A percentile compares a stretch with the other conserved stretches of the same genome.
Conservation (phyloP, 2,113 vertebrate genomes). For the Pomatostomus ruficeps region DNA sequence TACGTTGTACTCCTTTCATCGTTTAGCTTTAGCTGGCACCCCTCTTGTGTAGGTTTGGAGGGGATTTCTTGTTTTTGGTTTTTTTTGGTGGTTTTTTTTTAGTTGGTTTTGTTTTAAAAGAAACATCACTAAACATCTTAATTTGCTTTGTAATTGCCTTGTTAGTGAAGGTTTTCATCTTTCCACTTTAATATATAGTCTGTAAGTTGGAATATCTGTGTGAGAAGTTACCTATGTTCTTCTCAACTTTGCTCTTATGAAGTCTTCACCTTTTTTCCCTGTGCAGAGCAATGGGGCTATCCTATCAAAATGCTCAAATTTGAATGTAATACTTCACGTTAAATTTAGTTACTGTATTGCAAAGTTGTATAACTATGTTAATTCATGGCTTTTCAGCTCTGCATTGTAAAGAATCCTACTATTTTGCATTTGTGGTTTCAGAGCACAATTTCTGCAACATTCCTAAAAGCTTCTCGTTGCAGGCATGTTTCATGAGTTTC, state of each 20-base stretch:
- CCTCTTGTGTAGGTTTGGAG: neutral
- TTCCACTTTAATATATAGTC: neutral
- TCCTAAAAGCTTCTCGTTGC: neutral
- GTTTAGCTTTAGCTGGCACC: neutral
- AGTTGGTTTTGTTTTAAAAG: neutral
- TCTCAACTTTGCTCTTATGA: neutral
- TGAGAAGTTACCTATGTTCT: neutral
- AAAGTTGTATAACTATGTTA: neutral
- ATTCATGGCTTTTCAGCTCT: neutral
- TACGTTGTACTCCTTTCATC: neutral
- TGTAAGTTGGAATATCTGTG: neutral
- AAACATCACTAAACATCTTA: neutral
- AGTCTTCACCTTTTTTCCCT: neutral
- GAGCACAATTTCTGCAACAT: neutral
- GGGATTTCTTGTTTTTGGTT: neutral
- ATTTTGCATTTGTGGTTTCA: neutral
- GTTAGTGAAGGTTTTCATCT: neutral
- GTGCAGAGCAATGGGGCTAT: neutral
- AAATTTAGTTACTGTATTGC: neutral
- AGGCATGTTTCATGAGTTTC: neutral
- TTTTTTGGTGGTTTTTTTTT: neutral
- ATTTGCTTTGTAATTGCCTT: constrained; percentile 3
- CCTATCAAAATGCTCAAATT: neutral
- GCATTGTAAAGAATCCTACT: neutral
- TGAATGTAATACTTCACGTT: neutral